Base-by-base conservation (phyloP, 2,113 vertebrate genomes). In the Naja naja region DNA sequence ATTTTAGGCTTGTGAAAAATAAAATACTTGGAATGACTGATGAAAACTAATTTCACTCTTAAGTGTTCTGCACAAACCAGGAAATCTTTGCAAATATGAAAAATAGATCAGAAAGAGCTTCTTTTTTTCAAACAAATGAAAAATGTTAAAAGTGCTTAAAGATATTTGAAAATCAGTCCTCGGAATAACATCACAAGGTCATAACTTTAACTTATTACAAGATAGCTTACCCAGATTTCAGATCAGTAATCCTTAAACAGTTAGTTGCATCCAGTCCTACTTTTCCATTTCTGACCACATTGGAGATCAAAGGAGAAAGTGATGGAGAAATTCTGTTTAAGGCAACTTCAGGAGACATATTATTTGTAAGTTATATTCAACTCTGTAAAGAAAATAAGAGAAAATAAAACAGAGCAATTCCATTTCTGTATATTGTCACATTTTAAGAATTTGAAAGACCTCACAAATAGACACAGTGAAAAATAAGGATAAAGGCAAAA, bases 211-310 rank as follows among this genome's bases (percentile, higher is more conserved):
- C 58, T 52, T 91, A 69, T 90, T 95, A 43, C 69, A 64, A 88
- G 3, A 43, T 64, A 94, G 97, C 98, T 97, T 97, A 99, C 99
- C 99, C 99, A 55, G 98, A 99, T 96, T 99, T 99, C 94, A 99
- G 98, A 97, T 99, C 99, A 74, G 99, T 99, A 96, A 99, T 99
- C 92, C 99, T 98, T 94, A 99, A 98, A 96, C 98, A 99, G 96
- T 98, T 99, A 1, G 99, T 99, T 91, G 99, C 98, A 97, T 99
- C 99, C 93, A 99, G 97, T 89, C 99, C 99, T 52, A 99, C 99
- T 58, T 98, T 98, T 64, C 99, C 99, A 95, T 99, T 99, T 90
- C 98, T 98, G 94, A 99, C 98, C 93, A 99, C 98, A 1, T 98
- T 98, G 96, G 98, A 99, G 95, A 99, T 98, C 95, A 99, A 97